Percentiles rank a stretch among this genome's conserved stretches.
Conservation (phyloP, 2,888 invertebrate genomes). For the Tethea ocularis region DNA sequence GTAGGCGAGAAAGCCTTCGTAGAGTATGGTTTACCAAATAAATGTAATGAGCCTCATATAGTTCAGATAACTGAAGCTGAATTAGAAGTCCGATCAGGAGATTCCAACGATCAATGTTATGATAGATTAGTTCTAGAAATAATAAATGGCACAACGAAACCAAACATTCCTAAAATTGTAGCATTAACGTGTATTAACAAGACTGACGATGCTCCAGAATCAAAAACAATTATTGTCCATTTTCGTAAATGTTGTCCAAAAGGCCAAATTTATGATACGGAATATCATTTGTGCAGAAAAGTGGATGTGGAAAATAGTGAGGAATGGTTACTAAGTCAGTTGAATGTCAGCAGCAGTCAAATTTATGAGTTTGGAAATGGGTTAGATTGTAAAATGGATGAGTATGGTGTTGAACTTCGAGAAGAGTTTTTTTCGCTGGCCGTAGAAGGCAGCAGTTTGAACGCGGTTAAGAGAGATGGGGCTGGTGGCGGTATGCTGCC, state of each 20-base stretch:
- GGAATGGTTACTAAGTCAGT: conserved; percentile 47
- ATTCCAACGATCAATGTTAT: conserved; percentile 49
- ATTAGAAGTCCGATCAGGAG: conserved; percentile 34
- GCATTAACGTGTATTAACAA: conserved; percentile 58
- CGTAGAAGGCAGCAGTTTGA: conserved; percentile 56
- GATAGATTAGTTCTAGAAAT: conserved; percentile 63
- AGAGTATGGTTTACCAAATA: conserved; percentile 53
- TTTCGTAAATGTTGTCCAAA: conserved; percentile 72
- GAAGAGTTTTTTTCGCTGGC: conserved; percentile 51
- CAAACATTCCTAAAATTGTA: conserved; percentile 62
- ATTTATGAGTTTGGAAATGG: conserved; percentile 64
- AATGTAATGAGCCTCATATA: conserved; percentile 51
- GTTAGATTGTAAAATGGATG: conserved; percentile 60
- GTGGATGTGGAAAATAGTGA: conserved; percentile 38
- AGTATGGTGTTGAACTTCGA: conserved; percentile 62
- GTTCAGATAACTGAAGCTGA: conserved; percentile 36
- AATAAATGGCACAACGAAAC: conserved; percentile 50
- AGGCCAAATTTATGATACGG: conserved; percentile 62
- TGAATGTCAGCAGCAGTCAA: conserved; percentile 41
- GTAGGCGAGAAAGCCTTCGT: conserved; percentile 51
- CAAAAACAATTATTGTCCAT: conserved; percentile 46
- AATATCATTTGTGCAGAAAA: conserved; percentile 58
- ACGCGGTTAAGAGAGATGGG: conserved; percentile 38
- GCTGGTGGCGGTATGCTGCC: conserved; percentile 33
- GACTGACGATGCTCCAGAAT: conserved; percentile 33